Conservation (phyloP, 2,113 vertebrate genomes). For the Phalacrocorax brasilianus region DNA sequence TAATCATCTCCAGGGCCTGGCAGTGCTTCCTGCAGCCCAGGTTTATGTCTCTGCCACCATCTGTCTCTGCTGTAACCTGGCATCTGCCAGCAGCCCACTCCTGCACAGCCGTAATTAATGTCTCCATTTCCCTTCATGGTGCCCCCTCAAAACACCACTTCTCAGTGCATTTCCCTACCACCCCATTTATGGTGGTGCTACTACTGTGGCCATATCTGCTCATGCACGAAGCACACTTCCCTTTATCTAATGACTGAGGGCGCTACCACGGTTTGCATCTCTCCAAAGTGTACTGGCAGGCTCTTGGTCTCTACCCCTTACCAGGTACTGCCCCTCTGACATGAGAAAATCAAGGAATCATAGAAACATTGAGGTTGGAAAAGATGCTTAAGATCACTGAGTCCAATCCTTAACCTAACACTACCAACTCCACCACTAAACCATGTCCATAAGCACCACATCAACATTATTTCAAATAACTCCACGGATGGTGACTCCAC, state of each 20-base stretch:
- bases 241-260: not conserved
- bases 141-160: not conserved
- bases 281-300: not conserved
- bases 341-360: not conserved
- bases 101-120: not conserved
- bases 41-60: not conserved
- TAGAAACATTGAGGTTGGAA: not conserved
- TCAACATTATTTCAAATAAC: not conserved
- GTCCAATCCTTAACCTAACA: not conserved
- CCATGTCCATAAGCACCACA: not conserved
- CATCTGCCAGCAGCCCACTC: not conserved
- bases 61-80: not conserved
- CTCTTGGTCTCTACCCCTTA: not conserved
- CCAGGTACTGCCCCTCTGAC: not conserved
- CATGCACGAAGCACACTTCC: not conserved
- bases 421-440: not conserved
- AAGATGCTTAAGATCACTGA: not conserved
- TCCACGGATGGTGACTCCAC: not conserved
- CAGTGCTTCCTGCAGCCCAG: not conserved
- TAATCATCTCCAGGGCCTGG: not conserved
- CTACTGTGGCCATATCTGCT: not conserved
- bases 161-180: not conserved
- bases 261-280: fast-evolving
- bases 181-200: not conserved
- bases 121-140: not conserved